Conservation (phyloP, 2,888 invertebrate genomes). For the Pomacea canaliculata region DNA sequence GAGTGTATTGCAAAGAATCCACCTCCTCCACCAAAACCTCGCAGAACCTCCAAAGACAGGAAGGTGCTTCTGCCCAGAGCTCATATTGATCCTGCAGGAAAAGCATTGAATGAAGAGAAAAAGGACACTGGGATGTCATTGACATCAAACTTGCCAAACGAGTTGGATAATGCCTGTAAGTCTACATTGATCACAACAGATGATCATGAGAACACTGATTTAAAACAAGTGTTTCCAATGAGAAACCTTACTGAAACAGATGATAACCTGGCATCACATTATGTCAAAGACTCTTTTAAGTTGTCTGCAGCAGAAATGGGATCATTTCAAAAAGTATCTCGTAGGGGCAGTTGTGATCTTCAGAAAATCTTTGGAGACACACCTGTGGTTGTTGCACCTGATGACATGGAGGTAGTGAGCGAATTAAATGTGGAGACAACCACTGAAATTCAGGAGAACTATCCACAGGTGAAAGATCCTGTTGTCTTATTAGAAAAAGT, state of each 20-base stretch:
- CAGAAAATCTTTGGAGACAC: not conserved
- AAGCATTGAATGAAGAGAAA: not conserved
- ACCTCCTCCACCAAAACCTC: conserved; percentile 9
- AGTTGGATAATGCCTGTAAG: not conserved
- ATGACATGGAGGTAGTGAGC: not conserved
- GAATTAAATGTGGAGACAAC: conserved; percentile 12
- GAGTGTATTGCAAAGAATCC: conserved; percentile 28
- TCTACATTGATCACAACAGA: not conserved
- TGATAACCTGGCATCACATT: not conserved
- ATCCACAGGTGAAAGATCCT: conserved; percentile 14
- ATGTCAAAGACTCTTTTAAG: not conserved
- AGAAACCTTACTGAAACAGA: not conserved
- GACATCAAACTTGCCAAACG: not conserved
- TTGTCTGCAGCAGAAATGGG: not conserved
- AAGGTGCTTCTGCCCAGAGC: conserved; percentile 1
- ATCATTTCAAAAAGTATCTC: too few relatives aligned
- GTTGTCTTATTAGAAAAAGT: conserved; percentile 20
- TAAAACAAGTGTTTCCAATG: too few relatives aligned
- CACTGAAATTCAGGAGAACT: not conserved
- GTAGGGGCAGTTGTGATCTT: too few relatives aligned
- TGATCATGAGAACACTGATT: not conserved
- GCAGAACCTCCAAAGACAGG: not conserved
- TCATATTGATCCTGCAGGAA: too few relatives aligned
- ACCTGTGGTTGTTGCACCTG: not conserved
- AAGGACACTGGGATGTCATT: not conserved